These are phyloP conservation scores for Idaea aversata DNA, from an alignment of 2,888 invertebrate genomes.

Conservation along the genomic window DNA sequence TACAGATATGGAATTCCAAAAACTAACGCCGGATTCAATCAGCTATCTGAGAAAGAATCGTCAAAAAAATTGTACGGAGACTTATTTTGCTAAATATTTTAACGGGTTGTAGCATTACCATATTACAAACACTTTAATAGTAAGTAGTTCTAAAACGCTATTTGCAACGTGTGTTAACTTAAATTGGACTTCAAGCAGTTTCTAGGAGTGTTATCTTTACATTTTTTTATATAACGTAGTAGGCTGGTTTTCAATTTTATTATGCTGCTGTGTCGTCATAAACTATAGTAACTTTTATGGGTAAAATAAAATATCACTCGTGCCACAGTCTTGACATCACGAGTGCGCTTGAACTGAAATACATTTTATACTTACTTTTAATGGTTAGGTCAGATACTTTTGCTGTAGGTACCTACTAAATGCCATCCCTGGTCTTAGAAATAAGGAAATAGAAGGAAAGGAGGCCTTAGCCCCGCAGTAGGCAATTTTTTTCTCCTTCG, in stretches of 20 bases:
- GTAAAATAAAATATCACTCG: slow-evolving; percentile 43
- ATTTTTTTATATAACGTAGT: slow-evolving; percentile 19
- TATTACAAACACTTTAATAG: too few relatives aligned
- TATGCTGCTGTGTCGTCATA: slow-evolving; percentile 44
- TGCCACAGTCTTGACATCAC: slow-evolving; percentile 27
- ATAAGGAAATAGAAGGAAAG: too few relatives aligned
- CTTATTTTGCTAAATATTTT: too few relatives aligned
- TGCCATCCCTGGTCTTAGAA: too few relatives aligned
- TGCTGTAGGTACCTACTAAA: too few relatives aligned
- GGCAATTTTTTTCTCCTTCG: too few relatives aligned
- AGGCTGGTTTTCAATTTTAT: slow-evolving; percentile 39
- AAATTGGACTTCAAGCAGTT: slow-evolving; percentile 7
- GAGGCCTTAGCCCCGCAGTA: too few relatives aligned
- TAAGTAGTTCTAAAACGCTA: too few relatives aligned
- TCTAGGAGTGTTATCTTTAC: slow-evolving; percentile 6
- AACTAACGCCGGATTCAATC: too few relatives aligned
- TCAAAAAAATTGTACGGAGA: too few relatives aligned
- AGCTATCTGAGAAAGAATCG: slow-evolving; percentile 5
- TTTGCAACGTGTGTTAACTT: neutral
- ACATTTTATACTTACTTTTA: neutral
- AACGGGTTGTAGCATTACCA: too few relatives aligned
- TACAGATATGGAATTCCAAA: too few relatives aligned
- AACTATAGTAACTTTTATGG: slow-evolving; percentile 50
- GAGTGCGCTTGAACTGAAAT: neutral
- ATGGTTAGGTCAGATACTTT: neutral